These are phyloP conservation scores for Pharmacophagus antenor DNA, from an alignment of 2,888 invertebrate genomes.

Conservation along the genomic window DNA sequence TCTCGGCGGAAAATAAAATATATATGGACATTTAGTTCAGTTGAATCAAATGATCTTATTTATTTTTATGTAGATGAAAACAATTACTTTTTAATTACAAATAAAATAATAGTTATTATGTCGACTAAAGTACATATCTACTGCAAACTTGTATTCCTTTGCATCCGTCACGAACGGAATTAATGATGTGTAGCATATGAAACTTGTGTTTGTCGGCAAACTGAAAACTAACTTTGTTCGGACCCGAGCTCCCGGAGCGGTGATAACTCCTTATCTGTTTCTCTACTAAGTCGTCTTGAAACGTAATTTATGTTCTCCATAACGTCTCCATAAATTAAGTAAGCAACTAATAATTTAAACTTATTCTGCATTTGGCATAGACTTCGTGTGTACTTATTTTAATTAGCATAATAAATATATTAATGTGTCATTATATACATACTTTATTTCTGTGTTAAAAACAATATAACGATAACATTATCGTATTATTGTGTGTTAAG, in stretches of 20 bases:
- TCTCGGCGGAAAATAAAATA: too few relatives aligned
- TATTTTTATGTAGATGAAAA: background rate
- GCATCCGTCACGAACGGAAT: background rate
- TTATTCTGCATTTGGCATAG: background rate
- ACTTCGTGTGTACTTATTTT: background rate
- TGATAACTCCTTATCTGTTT: slow-evolving; percentile 19
- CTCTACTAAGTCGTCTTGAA: slow-evolving; percentile 6
- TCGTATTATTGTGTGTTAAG: too few relatives aligned
- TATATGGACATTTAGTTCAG: too few relatives aligned
- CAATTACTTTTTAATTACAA: background rate
- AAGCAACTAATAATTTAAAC: background rate
- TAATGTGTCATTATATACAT: too few relatives aligned
- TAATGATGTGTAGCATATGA: slow-evolving; percentile 11
- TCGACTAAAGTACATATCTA: background rate
- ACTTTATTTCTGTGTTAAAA: too few relatives aligned
- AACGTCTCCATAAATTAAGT: background rate
- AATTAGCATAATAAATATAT: too few relatives aligned
- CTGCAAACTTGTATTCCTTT: background rate
- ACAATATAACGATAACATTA: too few relatives aligned
- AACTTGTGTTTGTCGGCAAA: slow-evolving; percentile 13
- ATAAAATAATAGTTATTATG: background rate
- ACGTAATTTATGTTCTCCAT: slow-evolving; percentile 12
- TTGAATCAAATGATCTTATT: too few relatives aligned
- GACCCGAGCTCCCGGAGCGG: slow-evolving; percentile 14
- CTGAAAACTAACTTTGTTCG: slow-evolving; percentile 7